phyloP scores from a whole-genome alignment of 2,888 invertebrate genomes.

The Caenorhabditis sp. region DNA sequence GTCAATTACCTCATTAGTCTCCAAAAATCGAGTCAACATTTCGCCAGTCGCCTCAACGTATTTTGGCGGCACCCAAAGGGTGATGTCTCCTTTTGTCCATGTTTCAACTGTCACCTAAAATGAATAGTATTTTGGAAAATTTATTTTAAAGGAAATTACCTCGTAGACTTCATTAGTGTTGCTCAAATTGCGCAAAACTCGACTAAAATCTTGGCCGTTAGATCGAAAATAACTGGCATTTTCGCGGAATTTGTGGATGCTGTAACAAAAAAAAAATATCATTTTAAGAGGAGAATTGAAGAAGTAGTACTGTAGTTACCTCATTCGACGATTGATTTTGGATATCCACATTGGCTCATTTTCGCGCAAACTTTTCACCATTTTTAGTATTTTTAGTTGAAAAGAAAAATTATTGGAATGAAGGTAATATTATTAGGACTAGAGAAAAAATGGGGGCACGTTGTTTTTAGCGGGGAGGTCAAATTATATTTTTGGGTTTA shows the following conservation, averaged over 20 bases:
- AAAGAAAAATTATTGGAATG: too few species aligned
- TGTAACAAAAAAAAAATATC: background rate
- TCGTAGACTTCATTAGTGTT: too few species aligned
- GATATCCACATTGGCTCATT: background rate
- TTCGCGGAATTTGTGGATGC: background rate
- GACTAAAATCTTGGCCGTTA: background rate
- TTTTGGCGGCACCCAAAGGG: background rate
- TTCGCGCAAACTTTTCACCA: background rate
- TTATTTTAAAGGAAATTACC: too few species aligned
- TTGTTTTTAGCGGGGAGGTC: too few species aligned
- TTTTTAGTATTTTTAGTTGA: background rate
- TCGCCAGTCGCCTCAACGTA: background rate
- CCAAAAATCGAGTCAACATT: background rate
- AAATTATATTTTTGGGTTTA: too few species aligned
- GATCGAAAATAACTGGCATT: background rate
- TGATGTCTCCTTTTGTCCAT: background rate
- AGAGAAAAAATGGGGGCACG: too few species aligned
- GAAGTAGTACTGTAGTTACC: background rate
- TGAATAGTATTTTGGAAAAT: too few species aligned
- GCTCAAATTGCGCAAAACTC: background rate
- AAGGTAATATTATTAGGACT: too few species aligned
- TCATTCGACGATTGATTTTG: background rate
- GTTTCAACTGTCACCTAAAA: background rate
- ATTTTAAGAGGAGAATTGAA: background rate
- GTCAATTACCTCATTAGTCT: background rate